A percentile compares a stretch with the other conserved stretches of the same genome.
phyloP scores from a whole-genome alignment of 2,113 vertebrate species.

The Eurystomus gularis region DNA sequence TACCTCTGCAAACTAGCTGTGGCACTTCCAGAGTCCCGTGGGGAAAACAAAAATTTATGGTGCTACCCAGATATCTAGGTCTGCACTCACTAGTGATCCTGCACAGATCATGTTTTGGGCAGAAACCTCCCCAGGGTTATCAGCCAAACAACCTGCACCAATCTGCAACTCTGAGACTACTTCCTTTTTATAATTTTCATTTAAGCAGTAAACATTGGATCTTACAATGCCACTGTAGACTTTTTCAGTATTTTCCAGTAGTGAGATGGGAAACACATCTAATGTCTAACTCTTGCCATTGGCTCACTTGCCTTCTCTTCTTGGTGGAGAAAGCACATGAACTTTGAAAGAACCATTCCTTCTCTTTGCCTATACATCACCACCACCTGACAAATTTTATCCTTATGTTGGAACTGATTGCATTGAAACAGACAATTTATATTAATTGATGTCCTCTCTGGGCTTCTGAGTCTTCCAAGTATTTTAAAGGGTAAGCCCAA shows the following conservation, averaged over 20 bases:
- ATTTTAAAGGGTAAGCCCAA: neutral
- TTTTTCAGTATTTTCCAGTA: neutral
- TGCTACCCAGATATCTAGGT: neutral
- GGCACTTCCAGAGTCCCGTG: neutral
- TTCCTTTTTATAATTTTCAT: neutral
- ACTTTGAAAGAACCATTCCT: neutral
- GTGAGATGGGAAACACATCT: neutral
- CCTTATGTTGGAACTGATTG: neutral
- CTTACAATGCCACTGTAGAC: neutral
- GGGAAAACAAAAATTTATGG: neutral
- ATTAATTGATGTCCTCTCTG: neutral
- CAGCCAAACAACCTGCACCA: neutral
- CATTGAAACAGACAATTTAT: neutral
- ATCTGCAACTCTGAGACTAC: neutral
- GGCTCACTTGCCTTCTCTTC: neutral
- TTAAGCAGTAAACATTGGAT: neutral
- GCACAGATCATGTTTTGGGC: neutral
- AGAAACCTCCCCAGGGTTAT: neutral
- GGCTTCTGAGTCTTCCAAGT: neutral
- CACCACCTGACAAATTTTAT: neutral
- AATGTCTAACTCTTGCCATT: neutral
- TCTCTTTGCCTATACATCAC: neutral
- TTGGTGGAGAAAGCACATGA: neutral
- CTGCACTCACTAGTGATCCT: neutral
- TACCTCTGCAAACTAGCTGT: neutral